These are phyloP conservation scores for Laodelphax striatellus DNA, from an alignment of 1,140 invertebrate species.

Conservation along the genomic window DNA sequence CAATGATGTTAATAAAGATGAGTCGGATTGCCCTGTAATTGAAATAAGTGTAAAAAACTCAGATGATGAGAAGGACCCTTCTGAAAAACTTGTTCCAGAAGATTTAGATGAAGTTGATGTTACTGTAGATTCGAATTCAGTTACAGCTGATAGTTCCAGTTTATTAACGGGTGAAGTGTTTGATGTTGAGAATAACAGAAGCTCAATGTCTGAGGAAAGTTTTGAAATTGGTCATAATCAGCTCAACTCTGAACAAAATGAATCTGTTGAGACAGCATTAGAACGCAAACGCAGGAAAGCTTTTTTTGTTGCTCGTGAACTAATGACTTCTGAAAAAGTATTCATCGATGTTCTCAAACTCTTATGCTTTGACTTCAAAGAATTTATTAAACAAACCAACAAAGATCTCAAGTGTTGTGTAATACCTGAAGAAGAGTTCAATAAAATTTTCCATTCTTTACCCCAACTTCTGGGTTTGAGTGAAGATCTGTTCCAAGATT, in stretches of 20 bases:
- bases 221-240: constrained; percentile 3
- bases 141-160: background rate
- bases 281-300: constrained; percentile 34
- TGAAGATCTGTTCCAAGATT: constrained; percentile 51
- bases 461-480: constrained; percentile 47
- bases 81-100: background rate
- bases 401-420: constrained; percentile 32
- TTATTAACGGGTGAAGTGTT: background rate
- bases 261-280: constrained; percentile 16
- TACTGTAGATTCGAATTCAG: background rate
- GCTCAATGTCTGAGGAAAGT: constrained; percentile 13
- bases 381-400: constrained; percentile 37
- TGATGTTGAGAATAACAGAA: constrained; percentile 11
- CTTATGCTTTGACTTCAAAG: constrained; percentile 53
- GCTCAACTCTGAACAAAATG: background rate
- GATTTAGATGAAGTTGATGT: background rate
- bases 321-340: constrained; percentile 53
- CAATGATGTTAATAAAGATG: constrained; percentile 7
- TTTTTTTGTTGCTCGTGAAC: constrained; percentile 50
- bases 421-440: constrained; percentile 39
- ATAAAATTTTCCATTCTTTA: constrained; percentile 45
- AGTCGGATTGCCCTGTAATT: constrained; percentile 12
- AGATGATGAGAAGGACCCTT: background rate
- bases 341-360: constrained; percentile 57
- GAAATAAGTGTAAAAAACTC: background rate